Evolutionary conservation across 2,113 vertebrate genomes (phyloP), one percentile per base, ranked within the genome.

Genomic region (Corynorhinus townsendii): DNA sequence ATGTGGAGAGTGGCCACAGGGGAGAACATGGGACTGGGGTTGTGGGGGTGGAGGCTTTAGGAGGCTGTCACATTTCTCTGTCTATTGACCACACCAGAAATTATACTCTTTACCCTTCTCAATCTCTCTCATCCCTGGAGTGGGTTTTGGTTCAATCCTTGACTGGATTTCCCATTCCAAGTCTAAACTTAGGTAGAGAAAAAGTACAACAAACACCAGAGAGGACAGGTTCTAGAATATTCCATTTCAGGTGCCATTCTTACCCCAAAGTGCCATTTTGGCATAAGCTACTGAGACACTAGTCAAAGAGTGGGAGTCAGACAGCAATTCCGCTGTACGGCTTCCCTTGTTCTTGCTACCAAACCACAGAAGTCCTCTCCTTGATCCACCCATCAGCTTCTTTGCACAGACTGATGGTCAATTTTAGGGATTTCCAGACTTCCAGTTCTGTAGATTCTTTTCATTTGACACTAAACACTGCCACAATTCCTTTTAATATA

Each of bases 401-500:
- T 69, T 38, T 71, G 28, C 26, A 76, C 10, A 75, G 30, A 52
- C 38, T 15, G 10, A 69, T 8, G 2, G 33, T 86, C 35, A 28
- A 43, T 19, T 72, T 85, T n/a, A 89, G 45, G 72, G 17, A 94
- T 85, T 89, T 95, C 59, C 84, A 83, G 75, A 40, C 40, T 86
- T 69, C 69, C 7, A 30, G 33, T 82, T 91, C 49, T 75, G 8
- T 52, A 49, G 62, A 71, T 66, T 89, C 35, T 86, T 86, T 76
- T 40, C 35, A 80, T 84, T 89, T 47, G 49, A 62, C 26, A 84
- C 66, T 38, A 81, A 71, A 94, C 52, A 71, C 3, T 49, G 30
- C 24, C 75, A 35, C 38, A 54, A 90, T 82, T 54, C 47, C 35
- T 94, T 77, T 85, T 72, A 89, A 72, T 11, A n/a, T 91, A 71